phyloP scores from a whole-genome alignment of 2,888 invertebrate genomes.

The Scotopteryx bipunctaria region DNA sequence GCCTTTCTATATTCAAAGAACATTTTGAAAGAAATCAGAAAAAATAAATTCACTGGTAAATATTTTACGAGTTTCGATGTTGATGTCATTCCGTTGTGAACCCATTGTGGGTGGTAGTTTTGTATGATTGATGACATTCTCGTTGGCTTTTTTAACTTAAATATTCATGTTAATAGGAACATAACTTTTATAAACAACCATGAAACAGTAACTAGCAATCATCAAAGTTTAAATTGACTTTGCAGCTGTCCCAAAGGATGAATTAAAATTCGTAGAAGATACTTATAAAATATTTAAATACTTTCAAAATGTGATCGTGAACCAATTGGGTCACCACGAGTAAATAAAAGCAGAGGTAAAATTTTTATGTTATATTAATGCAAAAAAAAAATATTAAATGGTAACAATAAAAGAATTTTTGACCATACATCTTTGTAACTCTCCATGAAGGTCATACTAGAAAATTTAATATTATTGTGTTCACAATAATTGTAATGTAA shows the following conservation, averaged over 20 bases:
- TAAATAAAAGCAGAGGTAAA: not conserved
- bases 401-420: no score
- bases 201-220: slow-evolving; percentile 25
- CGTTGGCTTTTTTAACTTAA: not conserved
- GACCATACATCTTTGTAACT: no score
- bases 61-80: no score
- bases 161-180: slow-evolving; percentile 12
- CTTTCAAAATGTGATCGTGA: slow-evolving; percentile 10
- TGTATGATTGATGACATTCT: not conserved
- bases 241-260: slow-evolving; percentile 19
- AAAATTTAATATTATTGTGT: no score
- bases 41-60: no score
- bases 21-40: no score
- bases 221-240: slow-evolving; percentile 28
- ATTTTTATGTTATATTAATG: no score
- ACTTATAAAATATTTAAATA: slow-evolving; percentile 21
- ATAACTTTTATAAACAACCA: slow-evolving; percentile 21
- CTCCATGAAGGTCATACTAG: no score
- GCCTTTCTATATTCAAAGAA: no score
- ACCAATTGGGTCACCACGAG: not conserved
- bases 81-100: no score
- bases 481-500: no score
- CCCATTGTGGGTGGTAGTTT: not conserved
- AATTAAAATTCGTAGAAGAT: slow-evolving; percentile 16
- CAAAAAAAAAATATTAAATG: not conserved